Evolutionary conservation across 2,113 vertebrate species (phyloP), one percentile per base, ranked within the genome.

Genomic region (Ondatra zibethicus): DNA sequence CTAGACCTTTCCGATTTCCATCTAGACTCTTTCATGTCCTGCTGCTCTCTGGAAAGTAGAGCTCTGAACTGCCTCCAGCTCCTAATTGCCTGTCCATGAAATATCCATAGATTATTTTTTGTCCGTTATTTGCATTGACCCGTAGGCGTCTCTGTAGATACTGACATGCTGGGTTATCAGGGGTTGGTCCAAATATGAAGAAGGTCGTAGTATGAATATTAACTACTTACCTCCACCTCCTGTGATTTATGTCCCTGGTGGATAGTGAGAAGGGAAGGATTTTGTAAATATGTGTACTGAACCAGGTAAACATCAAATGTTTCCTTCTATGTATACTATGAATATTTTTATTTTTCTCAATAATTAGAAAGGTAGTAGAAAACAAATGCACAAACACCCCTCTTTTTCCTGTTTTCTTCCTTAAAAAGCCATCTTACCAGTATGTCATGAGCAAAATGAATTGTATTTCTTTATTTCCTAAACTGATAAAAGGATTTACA

Each of bases 1-100:
- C 14, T 17, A 66, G 52, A 68, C 63, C 52, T 81, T 95, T 92
- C 76, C 92, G 90, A 68, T 97, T 97, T 96, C 82, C 42, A 89
- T 72, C 61, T 94, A 65, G 29, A 50, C 65, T 85, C n/a, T 84
- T 88, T 86, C 81, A 0, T 61, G 50, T 87, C 50, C 80, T 88
- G 52, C 19, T 47, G 12, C 78, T 65, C 45, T 66, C n/a, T 85
- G 36, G 65, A 94, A 66, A 92, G 58, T 39, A 94, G 39, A 87
- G 70, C 52, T 7, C 66, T 92, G 73, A 96, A 73, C 27, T 76
- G 14, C 65, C 16, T 7, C 86, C 36, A 55, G 4, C 55, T 85
- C 68, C 68, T 61, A 75, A n/a, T 80, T 75, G 82, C 23, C 61
- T 50, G 75, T n/a, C 50, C 45, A 11, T 88, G 61, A 88, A 91